phyloP scores from a whole-genome alignment of 2,113 vertebrate species.

The Nothocercus julius region DNA sequence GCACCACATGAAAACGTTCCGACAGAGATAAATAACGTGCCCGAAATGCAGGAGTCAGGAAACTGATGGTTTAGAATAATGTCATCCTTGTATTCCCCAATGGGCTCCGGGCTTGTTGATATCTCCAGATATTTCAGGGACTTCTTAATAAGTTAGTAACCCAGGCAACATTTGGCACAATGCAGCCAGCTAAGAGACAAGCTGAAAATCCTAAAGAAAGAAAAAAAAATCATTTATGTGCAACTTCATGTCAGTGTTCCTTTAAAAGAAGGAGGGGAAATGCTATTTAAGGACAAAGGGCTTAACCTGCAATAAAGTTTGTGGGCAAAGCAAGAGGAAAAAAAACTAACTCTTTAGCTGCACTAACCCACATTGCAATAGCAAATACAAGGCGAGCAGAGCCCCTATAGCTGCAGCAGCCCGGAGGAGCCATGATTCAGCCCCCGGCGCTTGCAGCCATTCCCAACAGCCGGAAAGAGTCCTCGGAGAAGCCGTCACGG shows the following conservation, averaged over 20 bases:
- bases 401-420: neutral
- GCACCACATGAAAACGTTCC: constrained; percentile 49
- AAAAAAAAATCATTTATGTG: neutral
- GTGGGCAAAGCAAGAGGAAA: neutral
- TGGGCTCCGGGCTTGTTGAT: neutral
- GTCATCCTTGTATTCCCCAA: constrained; percentile 28
- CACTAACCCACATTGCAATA: neutral
- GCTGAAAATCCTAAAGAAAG: neutral
- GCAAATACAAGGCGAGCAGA: neutral
- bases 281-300: neutral
- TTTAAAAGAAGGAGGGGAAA: neutral
- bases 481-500: neutral
- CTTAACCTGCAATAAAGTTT: neutral
- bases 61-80: constrained; percentile 50
- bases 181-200: neutral
- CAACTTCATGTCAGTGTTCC: neutral
- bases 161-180: constrained; percentile 48
- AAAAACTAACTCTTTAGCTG: neutral
- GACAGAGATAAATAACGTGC: constrained; percentile 38
- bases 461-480: neutral
- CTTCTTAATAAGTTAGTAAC: constrained; percentile 49
- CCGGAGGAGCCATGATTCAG: neutral
- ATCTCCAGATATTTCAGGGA: constrained; percentile 47
- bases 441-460: neutral
- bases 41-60: constrained; percentile 50